A percentile compares a stretch with the other conserved stretches of the same genome.
phyloP scores from a whole-genome alignment of 1,140 invertebrate species.

The Solen grandis region DNA sequence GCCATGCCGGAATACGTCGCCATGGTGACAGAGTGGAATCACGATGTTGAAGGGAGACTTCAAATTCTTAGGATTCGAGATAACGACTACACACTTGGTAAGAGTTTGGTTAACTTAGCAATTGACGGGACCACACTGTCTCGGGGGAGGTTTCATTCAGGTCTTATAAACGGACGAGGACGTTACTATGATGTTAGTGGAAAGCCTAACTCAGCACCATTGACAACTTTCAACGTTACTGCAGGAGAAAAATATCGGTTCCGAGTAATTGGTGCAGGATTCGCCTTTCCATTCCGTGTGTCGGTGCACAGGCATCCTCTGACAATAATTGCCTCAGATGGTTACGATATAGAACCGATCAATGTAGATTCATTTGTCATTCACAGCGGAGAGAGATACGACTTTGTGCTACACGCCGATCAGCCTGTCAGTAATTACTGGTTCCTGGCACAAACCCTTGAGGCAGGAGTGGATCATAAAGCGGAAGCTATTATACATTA shows the following conservation, averaged over 20 bases:
- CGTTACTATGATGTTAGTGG: constrained; percentile 45
- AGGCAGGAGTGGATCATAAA: constrained; percentile 88
- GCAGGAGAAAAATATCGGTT: constrained; percentile 59
- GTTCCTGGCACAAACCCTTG: constrained; percentile 85
- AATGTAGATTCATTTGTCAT: constrained; percentile 77
- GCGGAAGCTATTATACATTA: constrained; percentile 90
- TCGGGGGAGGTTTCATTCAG: neutral
- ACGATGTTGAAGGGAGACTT: constrained; percentile 45
- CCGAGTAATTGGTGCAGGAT: constrained; percentile 57
- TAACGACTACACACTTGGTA: constrained; percentile 1
- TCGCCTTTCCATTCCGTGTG: constrained; percentile 76
- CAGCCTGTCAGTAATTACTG: constrained; percentile 88
- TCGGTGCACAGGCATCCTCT: constrained; percentile 92
- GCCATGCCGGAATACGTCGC: constrained; percentile 60
- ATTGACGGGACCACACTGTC: constrained; percentile 7
- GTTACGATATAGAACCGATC: constrained; percentile 88
- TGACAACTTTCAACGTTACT: constrained; percentile 58
- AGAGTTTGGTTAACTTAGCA: neutral
- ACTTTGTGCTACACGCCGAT: constrained; percentile 89
- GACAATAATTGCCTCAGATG: constrained; percentile 89
- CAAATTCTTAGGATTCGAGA: neutral
- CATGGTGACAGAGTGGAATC: constrained; percentile 69
- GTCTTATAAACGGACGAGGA: constrained; percentile 68
- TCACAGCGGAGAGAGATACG: constrained; percentile 88
- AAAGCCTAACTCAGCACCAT: constrained; percentile 54